Evolutionary conservation across 2,113 vertebrate species (phyloP).

Genomic region (Rhynchopsitta pachyrhyncha): DNA sequence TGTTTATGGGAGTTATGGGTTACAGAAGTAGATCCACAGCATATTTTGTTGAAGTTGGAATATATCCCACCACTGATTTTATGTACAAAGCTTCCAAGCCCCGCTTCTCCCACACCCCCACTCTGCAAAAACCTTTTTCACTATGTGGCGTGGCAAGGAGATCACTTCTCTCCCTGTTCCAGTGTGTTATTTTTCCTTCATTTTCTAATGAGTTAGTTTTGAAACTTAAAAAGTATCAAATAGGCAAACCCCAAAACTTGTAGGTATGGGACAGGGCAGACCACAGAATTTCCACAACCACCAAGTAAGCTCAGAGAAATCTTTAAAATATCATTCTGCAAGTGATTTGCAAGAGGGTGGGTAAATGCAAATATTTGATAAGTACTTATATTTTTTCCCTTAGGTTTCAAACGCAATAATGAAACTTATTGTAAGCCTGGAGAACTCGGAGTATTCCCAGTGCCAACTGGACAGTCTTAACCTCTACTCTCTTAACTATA

Average conservation of each 20-base stretch:
- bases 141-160: background rate
- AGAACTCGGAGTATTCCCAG: constrained; percentile 63
- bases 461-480: constrained; percentile 70
- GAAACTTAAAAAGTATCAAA: background rate
- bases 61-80: constrained; percentile 18
- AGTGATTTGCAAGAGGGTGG: constrained; percentile 14
- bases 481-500: constrained; percentile 45
- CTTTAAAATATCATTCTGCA: constrained; percentile 12
- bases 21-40: background rate
- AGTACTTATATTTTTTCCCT: constrained; percentile 62
- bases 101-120: background rate
- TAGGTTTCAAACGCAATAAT: constrained; percentile 52
- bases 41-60: constrained; percentile 16
- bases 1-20: background rate
- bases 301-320: background rate
- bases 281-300: background rate
- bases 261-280: background rate
- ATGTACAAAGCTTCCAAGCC: background rate
- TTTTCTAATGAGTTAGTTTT: background rate
- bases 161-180: background rate
- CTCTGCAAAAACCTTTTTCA: background rate
- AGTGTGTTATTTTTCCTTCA: background rate
- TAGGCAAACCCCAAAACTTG: background rate
- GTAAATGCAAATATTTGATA: constrained; percentile 68
- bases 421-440: background rate